Evolutionary conservation across 2,113 vertebrate genomes (phyloP).

Genomic region (Australoheros scitulus): DNA sequence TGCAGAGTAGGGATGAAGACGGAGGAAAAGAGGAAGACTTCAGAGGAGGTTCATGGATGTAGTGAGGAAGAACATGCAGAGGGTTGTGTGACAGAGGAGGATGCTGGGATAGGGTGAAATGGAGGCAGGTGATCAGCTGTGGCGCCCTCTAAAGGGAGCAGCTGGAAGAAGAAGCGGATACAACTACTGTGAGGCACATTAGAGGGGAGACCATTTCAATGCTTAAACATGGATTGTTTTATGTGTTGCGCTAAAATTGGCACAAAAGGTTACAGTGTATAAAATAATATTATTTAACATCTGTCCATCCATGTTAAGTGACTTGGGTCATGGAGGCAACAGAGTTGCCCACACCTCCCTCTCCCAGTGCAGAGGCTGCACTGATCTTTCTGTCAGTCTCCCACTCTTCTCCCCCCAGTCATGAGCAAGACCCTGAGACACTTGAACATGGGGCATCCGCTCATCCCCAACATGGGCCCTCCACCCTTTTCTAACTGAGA

Average conservation of each 20-base stretch:
- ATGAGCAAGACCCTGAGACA: accelerated
- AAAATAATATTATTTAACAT: background rate
- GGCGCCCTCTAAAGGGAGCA: background rate
- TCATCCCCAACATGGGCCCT: background rate
- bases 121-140: background rate
- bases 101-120: no score
- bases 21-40: background rate
- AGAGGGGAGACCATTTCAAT: background rate
- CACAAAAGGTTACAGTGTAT: background rate
- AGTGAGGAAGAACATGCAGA: background rate
- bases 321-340: background rate
- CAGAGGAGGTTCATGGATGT: background rate
- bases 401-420: background rate
- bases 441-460: background rate
- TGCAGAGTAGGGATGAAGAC: background rate
- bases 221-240: background rate
- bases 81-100: background rate
- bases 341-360: background rate
- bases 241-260: background rate
- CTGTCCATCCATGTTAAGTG: accelerated
- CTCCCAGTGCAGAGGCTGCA: background rate
- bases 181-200: background rate
- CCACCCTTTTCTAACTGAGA: background rate
- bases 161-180: background rate
- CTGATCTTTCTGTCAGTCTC: background rate